Evolutionary conservation across 2,888 invertebrate genomes (phyloP).

Genomic region (Torymus auratus): DNA sequence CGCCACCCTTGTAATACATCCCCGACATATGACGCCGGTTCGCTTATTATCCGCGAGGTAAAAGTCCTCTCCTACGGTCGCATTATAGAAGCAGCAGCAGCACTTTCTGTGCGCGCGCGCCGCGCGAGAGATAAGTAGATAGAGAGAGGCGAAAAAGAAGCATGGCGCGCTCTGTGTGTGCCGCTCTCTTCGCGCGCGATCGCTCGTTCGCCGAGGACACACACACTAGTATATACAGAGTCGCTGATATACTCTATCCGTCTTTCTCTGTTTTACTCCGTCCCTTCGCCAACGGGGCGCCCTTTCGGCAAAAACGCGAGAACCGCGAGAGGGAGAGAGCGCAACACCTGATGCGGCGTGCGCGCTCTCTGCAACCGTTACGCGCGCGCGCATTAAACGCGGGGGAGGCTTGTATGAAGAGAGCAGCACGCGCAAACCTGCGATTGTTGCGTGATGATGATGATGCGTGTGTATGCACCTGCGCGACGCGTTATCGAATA

Average conservation of each 20-base stretch:
- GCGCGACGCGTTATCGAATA: no score
- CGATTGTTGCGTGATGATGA: no score
- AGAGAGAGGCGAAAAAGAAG: conserved; percentile 46
- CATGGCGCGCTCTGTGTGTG: conserved; percentile 44
- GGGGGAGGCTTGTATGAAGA: no score
- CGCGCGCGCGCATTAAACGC: no score
- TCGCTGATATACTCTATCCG: conserved; percentile 24
- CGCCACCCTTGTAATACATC: no score
- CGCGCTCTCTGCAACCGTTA: not conserved
- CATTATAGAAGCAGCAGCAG: not conserved
- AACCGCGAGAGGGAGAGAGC: not conserved
- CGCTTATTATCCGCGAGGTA: no score
- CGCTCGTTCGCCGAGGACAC: conserved; percentile 39
- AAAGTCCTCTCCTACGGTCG: no score
- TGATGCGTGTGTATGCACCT: no score
- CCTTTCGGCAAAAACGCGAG: conserved; percentile 2
- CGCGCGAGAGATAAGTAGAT: not conserved
- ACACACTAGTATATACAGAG: conserved; percentile 27
- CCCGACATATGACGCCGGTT: no score
- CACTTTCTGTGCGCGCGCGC: not conserved
- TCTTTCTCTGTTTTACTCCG: conserved; percentile 46
- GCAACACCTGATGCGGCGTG: not conserved
- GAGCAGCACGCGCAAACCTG: no score
- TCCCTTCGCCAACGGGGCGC: conserved; percentile 22
- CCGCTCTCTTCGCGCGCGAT: not conserved